A percentile compares a stretch with the other conserved stretches of the same genome.
Conservation (phyloP, 2,888 invertebrate genomes). For the Andricus curvator region DNA sequence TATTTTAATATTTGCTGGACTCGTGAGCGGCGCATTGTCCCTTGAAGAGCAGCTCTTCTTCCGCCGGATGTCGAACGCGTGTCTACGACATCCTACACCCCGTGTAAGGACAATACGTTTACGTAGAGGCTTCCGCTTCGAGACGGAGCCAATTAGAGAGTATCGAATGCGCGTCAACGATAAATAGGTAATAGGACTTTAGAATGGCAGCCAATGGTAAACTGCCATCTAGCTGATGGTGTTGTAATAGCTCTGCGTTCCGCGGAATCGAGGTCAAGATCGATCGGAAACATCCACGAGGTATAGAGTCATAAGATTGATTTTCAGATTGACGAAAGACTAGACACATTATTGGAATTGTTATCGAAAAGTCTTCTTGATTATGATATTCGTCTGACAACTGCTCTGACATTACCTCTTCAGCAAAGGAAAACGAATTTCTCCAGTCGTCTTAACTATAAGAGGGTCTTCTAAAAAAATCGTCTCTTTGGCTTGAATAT, state of each 20-base stretch:
- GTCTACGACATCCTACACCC: slow-evolving; percentile 62
- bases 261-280: slow-evolving; percentile 52
- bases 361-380: no score
- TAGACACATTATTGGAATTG: no score
- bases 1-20: slow-evolving; percentile 29
- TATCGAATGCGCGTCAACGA: slow-evolving; percentile 8
- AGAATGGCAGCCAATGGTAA: slow-evolving; percentile 5
- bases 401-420: no score
- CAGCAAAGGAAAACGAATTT: no score
- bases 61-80: slow-evolving; percentile 66
- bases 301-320: no score
- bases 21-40: slow-evolving; percentile 49
- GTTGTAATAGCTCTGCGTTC: slow-evolving; percentile 4
- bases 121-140: slow-evolving; percentile 10
- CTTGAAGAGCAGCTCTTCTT: slow-evolving; percentile 60
- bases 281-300: slow-evolving; percentile 1
- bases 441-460: no score
- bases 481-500: no score
- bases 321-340: no score
- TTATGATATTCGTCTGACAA: no score
- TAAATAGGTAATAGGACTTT: slow-evolving; percentile 9
- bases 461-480: no score
- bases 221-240: slow-evolving; percentile 21
- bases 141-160: slow-evolving; percentile 30
- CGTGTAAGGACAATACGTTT: slow-evolving; percentile 51